Evolutionary conservation across 2,113 vertebrate genomes (phyloP).

Genomic region (Marcusenius ussheri): DNA sequence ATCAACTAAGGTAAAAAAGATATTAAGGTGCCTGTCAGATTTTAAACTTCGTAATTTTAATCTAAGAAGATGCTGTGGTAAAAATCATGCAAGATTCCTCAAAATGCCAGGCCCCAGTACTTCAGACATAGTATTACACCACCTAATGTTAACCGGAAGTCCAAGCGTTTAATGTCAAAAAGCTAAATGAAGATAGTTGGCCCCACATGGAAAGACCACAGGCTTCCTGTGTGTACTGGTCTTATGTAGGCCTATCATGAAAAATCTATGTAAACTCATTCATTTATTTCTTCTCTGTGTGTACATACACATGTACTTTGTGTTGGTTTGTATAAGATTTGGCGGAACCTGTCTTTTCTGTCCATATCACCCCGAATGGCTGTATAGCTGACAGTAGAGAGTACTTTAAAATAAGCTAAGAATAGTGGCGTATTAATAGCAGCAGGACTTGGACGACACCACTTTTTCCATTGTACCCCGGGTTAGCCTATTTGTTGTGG

Average conservation of each 20-base stretch:
- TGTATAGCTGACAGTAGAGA: neutral
- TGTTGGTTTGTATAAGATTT: neutral
- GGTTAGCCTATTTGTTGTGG: slow-evolving; percentile 2
- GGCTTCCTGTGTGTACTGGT: neutral
- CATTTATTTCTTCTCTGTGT: neutral
- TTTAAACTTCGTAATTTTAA: neutral
- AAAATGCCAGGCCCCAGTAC: neutral
- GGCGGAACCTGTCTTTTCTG: neutral
- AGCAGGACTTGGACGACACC: neutral
- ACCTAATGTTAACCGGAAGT: neutral
- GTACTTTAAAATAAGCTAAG: slow-evolving; percentile 5
- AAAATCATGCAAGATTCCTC: neutral
- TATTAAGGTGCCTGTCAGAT: neutral
- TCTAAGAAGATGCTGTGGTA: neutral
- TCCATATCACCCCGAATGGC: neutral
- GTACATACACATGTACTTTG: neutral
- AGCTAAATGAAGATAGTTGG: neutral
- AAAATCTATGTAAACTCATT: neutral
- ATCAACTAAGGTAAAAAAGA: neutral
- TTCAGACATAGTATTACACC: neutral
- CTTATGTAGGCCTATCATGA: neutral
- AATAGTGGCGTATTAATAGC: slow-evolving; percentile 3
- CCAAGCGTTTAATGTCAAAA: neutral
- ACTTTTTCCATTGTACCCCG: neutral
- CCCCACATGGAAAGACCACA: neutral